A percentile compares a stretch with the other conserved stretches of the same genome.
Evolutionary conservation across 2,797 vertebrate genomes (phyloP).

Genomic region (Onychomys arenicola): DNA sequence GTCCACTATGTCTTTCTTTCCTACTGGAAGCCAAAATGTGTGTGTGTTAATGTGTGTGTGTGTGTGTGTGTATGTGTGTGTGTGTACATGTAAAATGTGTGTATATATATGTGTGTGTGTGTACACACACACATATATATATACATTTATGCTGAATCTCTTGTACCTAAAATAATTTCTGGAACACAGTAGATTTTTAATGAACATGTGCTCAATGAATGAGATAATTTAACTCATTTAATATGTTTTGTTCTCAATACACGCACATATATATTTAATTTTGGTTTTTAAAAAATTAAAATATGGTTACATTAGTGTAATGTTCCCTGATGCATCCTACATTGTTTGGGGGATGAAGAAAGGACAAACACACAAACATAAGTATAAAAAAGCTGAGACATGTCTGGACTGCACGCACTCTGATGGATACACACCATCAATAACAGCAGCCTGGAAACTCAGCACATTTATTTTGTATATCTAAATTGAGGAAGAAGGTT

Average conservation of each 20-base stretch:
- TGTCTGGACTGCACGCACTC: neutral
- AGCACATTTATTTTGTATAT: no score
- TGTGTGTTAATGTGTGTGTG: no score
- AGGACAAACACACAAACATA: neutral
- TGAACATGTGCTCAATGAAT: neutral
- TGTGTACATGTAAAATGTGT: no score
- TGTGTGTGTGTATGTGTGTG: no score
- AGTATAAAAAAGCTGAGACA: neutral
- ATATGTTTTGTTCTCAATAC: neutral
- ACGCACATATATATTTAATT: neutral
- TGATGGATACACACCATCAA: neutral
- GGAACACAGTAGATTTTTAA: neutral
- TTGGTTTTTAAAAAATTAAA: neutral
- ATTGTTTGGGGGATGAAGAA: neutral
- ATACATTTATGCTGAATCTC: neutral
- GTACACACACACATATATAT: no score
- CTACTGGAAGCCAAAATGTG: neutral
- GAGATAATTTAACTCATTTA: neutral
- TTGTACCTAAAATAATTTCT: neutral
- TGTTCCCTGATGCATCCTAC: neutral
- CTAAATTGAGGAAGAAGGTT: no score
- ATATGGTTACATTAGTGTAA: neutral
- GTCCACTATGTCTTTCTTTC: neutral
- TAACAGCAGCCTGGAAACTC: neutral
- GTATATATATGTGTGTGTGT: no score